A percentile compares a stretch with the other conserved stretches of the same genome.
phyloP scores from a whole-genome alignment of 1,140 invertebrate genomes.

The Vollenhovia emeryi region DNA sequence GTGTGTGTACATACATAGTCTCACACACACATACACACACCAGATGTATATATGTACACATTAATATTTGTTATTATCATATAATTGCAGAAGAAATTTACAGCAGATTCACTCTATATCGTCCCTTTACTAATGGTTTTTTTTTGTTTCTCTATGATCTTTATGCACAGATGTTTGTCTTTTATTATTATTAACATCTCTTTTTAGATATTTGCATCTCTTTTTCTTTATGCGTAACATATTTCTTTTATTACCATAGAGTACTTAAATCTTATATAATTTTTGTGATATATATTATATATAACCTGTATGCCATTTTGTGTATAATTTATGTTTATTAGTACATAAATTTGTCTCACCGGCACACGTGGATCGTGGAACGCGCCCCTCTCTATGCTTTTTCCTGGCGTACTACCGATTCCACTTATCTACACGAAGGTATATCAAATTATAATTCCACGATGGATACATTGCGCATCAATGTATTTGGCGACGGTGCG shows the following conservation, averaged over 20 bases:
- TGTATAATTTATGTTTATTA: conserved; percentile 81
- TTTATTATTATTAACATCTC: conserved; percentile 77
- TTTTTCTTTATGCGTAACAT: conserved; percentile 78
- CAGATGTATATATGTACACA: conserved; percentile 31
- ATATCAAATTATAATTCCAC: conserved; percentile 34
- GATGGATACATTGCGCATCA: conserved; percentile 41
- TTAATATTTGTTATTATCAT: conserved; percentile 71
- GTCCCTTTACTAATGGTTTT: conserved; percentile 75
- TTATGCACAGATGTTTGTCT: conserved; percentile 77
- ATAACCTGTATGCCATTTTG: conserved; percentile 81
- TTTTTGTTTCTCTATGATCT: conserved; percentile 79
- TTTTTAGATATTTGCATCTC: conserved; percentile 77
- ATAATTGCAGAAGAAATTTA: conserved; percentile 80
- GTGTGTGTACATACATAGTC: conserved; percentile 8
- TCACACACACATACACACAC: conserved; percentile 14
- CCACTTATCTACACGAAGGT: conserved; percentile 17
- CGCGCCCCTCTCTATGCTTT: conserved; percentile 9
- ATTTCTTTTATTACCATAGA: conserved; percentile 80
- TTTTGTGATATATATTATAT: conserved; percentile 77
- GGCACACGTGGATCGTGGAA: conserved; percentile 70
- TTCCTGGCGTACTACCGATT: conserved; percentile 8
- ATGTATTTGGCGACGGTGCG: not conserved
- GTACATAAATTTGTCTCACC: conserved; percentile 74
- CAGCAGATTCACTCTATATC: conserved; percentile 78
- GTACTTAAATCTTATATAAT: conserved; percentile 77